These are phyloP conservation scores for Amphipyra tragopoginis DNA, from an alignment of 2,888 invertebrate species.

Conservation along the genomic window DNA sequence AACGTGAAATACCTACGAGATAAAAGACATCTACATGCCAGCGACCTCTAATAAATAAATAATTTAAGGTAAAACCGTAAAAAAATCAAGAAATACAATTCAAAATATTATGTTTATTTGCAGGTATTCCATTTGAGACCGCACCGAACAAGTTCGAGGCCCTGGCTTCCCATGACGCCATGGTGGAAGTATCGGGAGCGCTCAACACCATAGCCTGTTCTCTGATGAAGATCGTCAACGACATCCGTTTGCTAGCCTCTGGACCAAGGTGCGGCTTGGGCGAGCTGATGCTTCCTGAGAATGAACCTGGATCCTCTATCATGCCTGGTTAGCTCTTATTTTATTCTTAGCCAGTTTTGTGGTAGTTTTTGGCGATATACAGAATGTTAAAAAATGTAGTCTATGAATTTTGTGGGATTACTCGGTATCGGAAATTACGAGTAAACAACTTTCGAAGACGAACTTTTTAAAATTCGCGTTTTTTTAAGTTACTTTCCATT, in stretches of 20 bases:
- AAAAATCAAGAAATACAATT: too few species aligned
- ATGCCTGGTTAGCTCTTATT: constrained; percentile 94
- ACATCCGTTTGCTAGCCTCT: constrained; percentile 96
- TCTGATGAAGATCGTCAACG: constrained; percentile 99
- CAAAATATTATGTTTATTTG: neutral
- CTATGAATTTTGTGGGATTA: too few species aligned
- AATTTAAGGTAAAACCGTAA: too few species aligned
- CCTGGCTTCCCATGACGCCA: constrained; percentile 97
- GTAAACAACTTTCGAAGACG: too few species aligned
- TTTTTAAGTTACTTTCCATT: too few species aligned
- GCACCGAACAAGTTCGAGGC: constrained; percentile 99
- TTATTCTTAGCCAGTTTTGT: neutral
- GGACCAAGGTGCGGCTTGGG: constrained; percentile 99
- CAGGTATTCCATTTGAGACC: constrained; percentile 95
- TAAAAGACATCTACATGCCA: too few species aligned
- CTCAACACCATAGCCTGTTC: constrained; percentile 97
- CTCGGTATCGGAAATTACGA: too few species aligned
- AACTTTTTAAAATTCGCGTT: too few species aligned
- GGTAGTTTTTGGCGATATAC: too few species aligned
- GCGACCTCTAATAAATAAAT: too few species aligned
- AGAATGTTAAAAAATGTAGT: too few species aligned
- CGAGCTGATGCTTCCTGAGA: constrained; percentile 98
- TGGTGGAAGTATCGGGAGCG: constrained; percentile 98
- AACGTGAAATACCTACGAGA: too few species aligned
- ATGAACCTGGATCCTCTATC: constrained; percentile 99